Base-by-base conservation (phyloP, 2,888 invertebrate genomes). In the Suillia variegata region DNA sequence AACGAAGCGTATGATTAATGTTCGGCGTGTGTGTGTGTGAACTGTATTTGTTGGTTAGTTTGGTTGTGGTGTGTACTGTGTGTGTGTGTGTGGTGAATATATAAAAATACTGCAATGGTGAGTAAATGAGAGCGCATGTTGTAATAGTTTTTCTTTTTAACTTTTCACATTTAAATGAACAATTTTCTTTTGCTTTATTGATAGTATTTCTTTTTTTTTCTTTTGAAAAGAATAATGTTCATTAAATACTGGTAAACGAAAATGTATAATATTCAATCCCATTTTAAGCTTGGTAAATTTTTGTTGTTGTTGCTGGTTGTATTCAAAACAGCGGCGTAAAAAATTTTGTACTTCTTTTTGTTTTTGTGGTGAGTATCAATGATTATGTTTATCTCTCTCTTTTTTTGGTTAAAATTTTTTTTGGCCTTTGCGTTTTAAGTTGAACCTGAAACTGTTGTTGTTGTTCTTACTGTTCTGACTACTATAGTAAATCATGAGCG, bases 201-300 rank as follows among this genome's bases (percentile, higher is more conserved):
- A 48, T 51, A 48, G 55, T 63, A 38, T 67, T 56, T 60, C 57
- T 42, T 54, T 61, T 55, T 60, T 62, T 65, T 67, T 67, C 70
- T 18, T 45, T 18, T 8, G 13, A 72, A 78, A 78, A 79, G 75
- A 72, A 76, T 73, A 76, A 69, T 80, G 80, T 81, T 80, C 80
- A 78, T 78, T 80, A 80, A 80, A 80, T 80, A 80, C 81, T 79
- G 79, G 82, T 82, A 82, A 79, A 82, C 82, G 82, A 82, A 82
- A 82, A 82, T 82, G 82, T 82, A 82, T 82, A 82, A 82, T 82
- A 81, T 81, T 81, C 81, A 81, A 81, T 81, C 81, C 81, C 80
- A 81, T 80, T 72, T 67, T 59, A 52, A 62, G 24, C 62, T 58
- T 33, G 31, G 62, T 67, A 67, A 66, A 47, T 61, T 65, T 10